These are phyloP conservation scores for Ovibos moschatus DNA, from an alignment of 2,113 vertebrate genomes.

Conservation along the genomic window DNA sequence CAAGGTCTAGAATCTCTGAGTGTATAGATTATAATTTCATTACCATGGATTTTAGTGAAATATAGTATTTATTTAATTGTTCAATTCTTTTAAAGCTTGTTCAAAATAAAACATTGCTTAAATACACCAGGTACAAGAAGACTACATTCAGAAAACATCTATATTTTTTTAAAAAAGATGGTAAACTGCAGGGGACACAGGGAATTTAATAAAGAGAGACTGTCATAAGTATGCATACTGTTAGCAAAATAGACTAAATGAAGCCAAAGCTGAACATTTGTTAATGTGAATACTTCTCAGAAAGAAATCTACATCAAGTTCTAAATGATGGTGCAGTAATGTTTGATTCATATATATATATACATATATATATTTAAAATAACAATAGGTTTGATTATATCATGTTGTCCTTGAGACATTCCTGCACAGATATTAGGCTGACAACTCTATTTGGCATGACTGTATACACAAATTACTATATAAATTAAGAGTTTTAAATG, in stretches of 20 bases:
- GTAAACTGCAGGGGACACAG: neutral
- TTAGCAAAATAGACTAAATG: slow-evolving; percentile 56
- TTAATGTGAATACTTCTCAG: slow-evolving; percentile 48
- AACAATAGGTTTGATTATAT: slow-evolving; percentile 22
- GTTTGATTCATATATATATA: neutral
- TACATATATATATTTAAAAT: neutral
- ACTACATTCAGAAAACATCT: slow-evolving; percentile 10
- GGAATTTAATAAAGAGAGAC: slow-evolving; percentile 45
- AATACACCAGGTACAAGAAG: slow-evolving; percentile 13
- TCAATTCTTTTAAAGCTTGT: neutral
- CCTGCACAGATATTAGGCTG: neutral
- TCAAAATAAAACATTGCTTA: slow-evolving; percentile 32
- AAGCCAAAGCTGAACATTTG: slow-evolving; percentile 27
- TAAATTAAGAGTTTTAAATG: neutral
- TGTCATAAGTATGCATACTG: slow-evolving; percentile 34
- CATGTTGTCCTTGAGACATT: slow-evolving; percentile 24
- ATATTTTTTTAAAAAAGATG: neutral
- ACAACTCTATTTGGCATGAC: neutral
- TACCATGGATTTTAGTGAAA: neutral
- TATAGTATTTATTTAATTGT: neutral
- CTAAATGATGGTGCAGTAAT: neutral
- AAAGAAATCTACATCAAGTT: neutral
- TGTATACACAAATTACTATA: neutral
- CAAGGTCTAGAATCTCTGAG: neutral
- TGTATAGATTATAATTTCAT: neutral